A percentile compares a stretch with the other conserved stretches of the same genome.
Conservation (phyloP, 2,888 invertebrate species). For the Himalopsyche tibetana region DNA sequence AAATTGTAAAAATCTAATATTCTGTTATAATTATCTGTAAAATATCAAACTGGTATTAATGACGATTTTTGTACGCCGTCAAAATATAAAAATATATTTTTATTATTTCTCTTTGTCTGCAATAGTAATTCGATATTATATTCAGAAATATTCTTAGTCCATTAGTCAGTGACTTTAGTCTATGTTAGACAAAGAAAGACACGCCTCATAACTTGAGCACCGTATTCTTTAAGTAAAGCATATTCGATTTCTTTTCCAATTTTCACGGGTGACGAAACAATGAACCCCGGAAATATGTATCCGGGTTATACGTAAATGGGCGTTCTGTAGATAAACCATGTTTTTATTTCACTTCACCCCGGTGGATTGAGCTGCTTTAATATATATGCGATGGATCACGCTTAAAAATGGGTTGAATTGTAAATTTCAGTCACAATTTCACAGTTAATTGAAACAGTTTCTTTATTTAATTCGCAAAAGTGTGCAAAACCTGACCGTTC, state of each 20-base stretch:
- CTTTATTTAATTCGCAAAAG: too few relatives aligned
- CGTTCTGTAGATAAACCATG: conserved; percentile 33
- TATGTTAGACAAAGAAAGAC: conserved; percentile 18
- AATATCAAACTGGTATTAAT: too few relatives aligned
- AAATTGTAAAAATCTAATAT: too few relatives aligned
- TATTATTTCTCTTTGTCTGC: background rate
- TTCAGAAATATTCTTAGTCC: background rate
- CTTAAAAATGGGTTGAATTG: too few relatives aligned
- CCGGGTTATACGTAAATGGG: conserved; percentile 26
- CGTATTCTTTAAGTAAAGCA: conserved; percentile 34
- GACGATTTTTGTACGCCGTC: too few relatives aligned
- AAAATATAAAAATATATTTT: background rate
- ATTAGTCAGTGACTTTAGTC: background rate
- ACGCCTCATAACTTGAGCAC: conserved; percentile 38
- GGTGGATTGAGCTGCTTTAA: background rate
- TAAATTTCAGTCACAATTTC: too few relatives aligned
- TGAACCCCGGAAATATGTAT: conserved; percentile 46
- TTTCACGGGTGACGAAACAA: conserved; percentile 58
- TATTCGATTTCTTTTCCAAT: conserved; percentile 60
- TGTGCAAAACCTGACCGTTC: too few relatives aligned
- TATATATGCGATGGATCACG: background rate
- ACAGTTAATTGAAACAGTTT: too few relatives aligned
- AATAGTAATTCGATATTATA: conserved; percentile 10
- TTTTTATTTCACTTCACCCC: conserved; percentile 49
- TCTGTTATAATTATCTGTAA: too few relatives aligned